Conservation (phyloP, 2,888 invertebrate species). For the Diarsia rubi region DNA sequence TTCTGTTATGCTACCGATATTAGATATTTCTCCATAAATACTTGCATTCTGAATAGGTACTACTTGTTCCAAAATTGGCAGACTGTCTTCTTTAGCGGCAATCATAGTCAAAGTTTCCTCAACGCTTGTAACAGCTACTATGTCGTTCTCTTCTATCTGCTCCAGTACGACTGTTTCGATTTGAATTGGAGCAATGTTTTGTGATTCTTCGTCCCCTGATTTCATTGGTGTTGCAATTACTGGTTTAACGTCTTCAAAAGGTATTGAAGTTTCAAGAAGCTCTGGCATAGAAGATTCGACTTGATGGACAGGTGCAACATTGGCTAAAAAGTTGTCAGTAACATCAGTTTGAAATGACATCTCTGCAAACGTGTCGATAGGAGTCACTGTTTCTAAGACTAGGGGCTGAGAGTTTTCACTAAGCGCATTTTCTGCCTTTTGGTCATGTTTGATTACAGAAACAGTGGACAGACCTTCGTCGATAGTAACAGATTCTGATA, state of each 20-base stretch:
- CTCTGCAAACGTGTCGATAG: neutral
- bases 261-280: slow-evolving; percentile 14
- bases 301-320: neutral
- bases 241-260: slow-evolving; percentile 2
- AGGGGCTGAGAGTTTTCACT: slow-evolving; percentile 20
- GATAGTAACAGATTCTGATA: slow-evolving; percentile 18
- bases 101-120: neutral
- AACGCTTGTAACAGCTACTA: neutral
- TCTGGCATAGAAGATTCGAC: slow-evolving; percentile 3
- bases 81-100: slow-evolving; percentile 18
- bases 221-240: neutral
- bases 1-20: neutral
- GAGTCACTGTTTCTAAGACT: slow-evolving; percentile 15
- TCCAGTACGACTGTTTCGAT: slow-evolving; percentile 2
- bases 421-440: slow-evolving; percentile 1
- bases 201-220: neutral
- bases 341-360: neutral
- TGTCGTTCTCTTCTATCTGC: slow-evolving; percentile 21
- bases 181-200: slow-evolving; percentile 2
- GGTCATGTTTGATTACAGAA: neutral
- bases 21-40: neutral
- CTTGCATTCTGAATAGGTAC: neutral
- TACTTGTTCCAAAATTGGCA: slow-evolving; percentile 21
- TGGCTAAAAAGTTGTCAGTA: neutral
- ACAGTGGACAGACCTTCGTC: neutral